These are phyloP conservation scores for Hecatera dysodea DNA, from an alignment of 2,888 invertebrate species.

Conservation along the genomic window DNA sequence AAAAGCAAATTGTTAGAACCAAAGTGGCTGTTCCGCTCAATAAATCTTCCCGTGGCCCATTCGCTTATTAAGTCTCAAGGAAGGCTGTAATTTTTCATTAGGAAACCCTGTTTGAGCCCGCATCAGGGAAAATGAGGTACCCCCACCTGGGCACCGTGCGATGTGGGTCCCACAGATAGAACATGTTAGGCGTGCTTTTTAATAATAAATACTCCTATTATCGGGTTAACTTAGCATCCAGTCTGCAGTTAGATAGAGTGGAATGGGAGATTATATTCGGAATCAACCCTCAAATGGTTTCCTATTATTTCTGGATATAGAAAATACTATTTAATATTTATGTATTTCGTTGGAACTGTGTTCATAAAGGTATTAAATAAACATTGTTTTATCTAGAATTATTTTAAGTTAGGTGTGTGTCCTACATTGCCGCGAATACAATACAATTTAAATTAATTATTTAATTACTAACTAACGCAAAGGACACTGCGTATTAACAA, in stretches of 20 bases:
- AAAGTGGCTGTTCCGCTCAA: constrained; percentile 59
- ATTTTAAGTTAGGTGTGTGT: constrained; percentile 11
- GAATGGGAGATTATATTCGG: constrained; percentile 9
- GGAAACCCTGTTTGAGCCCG: constrained; percentile 65
- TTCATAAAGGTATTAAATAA: no score
- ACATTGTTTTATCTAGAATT: constrained; percentile 11
- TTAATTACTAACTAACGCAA: constrained; percentile 39
- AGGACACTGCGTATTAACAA: constrained; percentile 17
- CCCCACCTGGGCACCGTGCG: constrained; percentile 51
- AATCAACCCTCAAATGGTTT: constrained; percentile 15
- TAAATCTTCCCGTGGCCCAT: constrained; percentile 60
- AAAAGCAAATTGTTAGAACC: constrained; percentile 57
- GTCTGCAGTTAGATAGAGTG: constrained; percentile 29
- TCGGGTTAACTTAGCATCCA: constrained; percentile 42
- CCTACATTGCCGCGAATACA: constrained; percentile 28
- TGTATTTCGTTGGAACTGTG: not conserved
- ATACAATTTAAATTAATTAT: constrained; percentile 25
- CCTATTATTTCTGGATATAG: not conserved
- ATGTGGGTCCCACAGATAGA: constrained; percentile 29
- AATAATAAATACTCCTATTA: constrained; percentile 65
- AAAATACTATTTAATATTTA: not conserved
- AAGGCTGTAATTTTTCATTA: constrained; percentile 79
- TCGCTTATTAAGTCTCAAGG: constrained; percentile 70
- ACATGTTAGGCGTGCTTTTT: constrained; percentile 28
- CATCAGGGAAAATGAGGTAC: constrained; percentile 63